Percentiles rank a stretch among this genome's conserved stretches.
Evolutionary conservation across 2,797 vertebrate species (phyloP).

Genomic region (Oceanodroma leucorhoa): DNA sequence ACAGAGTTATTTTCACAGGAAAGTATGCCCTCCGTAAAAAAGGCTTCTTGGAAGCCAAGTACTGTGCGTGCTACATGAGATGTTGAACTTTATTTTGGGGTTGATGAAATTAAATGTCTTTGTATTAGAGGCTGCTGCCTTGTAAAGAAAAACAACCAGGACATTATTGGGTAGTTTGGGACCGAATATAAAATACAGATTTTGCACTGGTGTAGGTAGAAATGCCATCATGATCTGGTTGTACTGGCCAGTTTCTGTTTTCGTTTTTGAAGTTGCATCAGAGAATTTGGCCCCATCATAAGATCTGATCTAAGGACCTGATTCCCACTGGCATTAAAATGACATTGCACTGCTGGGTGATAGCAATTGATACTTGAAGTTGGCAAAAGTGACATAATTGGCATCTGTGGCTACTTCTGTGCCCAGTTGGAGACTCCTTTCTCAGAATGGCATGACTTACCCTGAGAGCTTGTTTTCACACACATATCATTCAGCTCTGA

Average conservation of each 20-base stretch:
- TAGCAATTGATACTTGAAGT: neutral
- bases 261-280: neutral
- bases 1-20: conserved; percentile 54
- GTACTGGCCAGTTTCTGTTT: neutral
- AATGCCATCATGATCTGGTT: neutral
- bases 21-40: conserved; percentile 27
- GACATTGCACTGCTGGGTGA: neutral
- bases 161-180: neutral
- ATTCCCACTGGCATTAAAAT: neutral
- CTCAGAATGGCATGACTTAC: neutral
- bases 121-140: neutral
- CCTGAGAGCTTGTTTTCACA: neutral
- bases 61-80: neutral
- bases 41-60: conserved; percentile 31
- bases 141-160: neutral
- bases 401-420: neutral
- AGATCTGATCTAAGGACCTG: neutral
- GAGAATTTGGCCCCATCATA: neutral
- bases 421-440: neutral
- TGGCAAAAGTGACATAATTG: neutral
- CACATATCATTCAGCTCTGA: neutral
- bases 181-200: neutral
- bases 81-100: neutral
- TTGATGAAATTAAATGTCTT: conserved; percentile 6
- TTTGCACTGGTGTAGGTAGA: neutral